Evolutionary conservation across 2,888 invertebrate species (phyloP).

Genomic region (Villa cingulata): DNA sequence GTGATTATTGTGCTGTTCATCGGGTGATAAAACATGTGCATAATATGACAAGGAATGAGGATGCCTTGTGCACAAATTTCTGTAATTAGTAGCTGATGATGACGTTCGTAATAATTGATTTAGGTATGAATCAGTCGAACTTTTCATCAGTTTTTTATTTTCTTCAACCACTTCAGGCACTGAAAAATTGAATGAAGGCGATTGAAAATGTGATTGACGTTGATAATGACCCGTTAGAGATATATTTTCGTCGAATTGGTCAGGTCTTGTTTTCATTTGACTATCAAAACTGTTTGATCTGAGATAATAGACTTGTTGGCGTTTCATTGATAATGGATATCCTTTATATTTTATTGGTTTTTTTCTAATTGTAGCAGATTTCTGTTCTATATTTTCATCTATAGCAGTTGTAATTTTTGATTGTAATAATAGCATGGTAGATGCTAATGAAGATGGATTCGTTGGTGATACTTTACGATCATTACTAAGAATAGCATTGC

Average conservation of each 20-base stretch:
- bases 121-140: constrained; percentile 4
- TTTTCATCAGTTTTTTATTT: constrained; percentile 2
- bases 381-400: too few species aligned
- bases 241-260: neutral
- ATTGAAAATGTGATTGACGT: neutral
- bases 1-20: neutral
- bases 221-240: neutral
- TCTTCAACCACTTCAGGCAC: constrained; percentile 3
- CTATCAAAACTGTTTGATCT: constrained; percentile 7
- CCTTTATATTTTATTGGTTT: neutral
- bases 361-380: neutral
- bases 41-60: neutral
- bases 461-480: too few species aligned
- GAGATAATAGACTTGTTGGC: constrained; percentile 4
- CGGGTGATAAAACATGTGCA: neutral
- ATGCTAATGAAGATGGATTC: too few species aligned
- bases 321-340: constrained; percentile 1
- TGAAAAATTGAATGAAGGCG: neutral
- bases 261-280: neutral
- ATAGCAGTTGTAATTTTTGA: too few species aligned
- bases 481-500: too few species aligned
- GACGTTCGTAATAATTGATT: neutral
- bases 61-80: neutral
- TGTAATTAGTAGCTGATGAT: neutral
- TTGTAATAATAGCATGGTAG: too few species aligned